Base-by-base conservation (phyloP, 2,888 invertebrate genomes). In the Conops quadrifasciatus region DNA sequence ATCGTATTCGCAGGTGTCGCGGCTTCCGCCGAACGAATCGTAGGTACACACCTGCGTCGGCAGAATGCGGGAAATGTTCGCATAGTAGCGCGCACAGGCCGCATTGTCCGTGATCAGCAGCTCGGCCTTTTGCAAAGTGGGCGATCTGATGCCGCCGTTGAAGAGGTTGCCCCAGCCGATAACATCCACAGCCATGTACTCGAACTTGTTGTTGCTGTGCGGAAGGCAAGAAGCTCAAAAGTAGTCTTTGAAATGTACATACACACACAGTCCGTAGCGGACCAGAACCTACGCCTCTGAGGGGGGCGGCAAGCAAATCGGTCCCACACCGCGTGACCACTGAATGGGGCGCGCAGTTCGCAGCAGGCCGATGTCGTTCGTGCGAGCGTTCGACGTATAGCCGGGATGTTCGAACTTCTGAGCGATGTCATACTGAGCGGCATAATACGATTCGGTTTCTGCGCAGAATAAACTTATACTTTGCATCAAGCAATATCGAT, bases 281-380 rank as follows among this genome's bases (percentile, higher is more conserved):
- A 36, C 36, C 4, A 36, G 9, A 36, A 36, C 58, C 15, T 58
- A 58, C 45, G 67, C 21, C 67, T 19, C 13, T 15, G 47, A 9
- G 0, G 15, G 11, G 15, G 58, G 58, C 3, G 91, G 91, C 45
- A 91, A 81, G 78, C 91, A 91, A 69, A 86, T 88, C 0, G 91
- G 91, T 0, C 89, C 90, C 16, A 91, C 89, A 62, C 86, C 84
- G 0, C 85, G 77, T 16, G 84, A 88, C 79, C 87, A 90, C 4
- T 74, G 72, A 0, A 91, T 89, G 0, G 70, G 21, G 0, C 75
- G 78, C 0, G 66, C 68, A 0, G 88, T 87, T 65, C 84, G 80
- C 0, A 90, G 73, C 7, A 90, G 63, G 0, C 88, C 88, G 68
- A 91, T 87, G 75, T 91, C 91, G 75, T 90, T 87, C 26, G 67